These are phyloP conservation scores for Tupiocoris notatus DNA, from an alignment of 2,888 invertebrate genomes.

Conservation along the genomic window DNA sequence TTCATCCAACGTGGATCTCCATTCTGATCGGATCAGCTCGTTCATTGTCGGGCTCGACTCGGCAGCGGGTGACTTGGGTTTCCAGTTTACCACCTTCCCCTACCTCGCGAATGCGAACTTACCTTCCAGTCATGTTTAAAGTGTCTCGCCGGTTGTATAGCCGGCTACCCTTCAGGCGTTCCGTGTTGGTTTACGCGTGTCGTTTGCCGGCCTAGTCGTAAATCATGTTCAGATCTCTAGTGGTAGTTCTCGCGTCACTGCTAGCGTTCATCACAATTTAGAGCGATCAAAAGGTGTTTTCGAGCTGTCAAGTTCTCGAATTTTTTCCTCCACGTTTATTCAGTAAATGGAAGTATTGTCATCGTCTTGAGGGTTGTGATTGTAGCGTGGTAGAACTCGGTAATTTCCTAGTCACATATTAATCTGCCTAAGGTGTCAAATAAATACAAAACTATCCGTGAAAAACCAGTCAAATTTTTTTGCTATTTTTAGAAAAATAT, in stretches of 20 bases:
- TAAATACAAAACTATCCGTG: no score
- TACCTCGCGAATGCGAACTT: not conserved
- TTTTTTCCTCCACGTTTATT: no score
- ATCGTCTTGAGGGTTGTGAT: no score
- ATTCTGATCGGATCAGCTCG: not conserved
- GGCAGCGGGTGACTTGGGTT: not conserved
- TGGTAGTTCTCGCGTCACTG: not conserved
- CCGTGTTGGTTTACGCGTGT: constrained; percentile 11
- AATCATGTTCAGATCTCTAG: not conserved
- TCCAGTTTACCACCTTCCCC: not conserved
- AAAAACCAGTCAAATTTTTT: no score
- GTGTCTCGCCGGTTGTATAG: constrained; percentile 28
- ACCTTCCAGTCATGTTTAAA: constrained; percentile 10
- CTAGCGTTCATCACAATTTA: no score
- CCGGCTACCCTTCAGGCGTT: constrained; percentile 12
- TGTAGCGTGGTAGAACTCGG: no score
- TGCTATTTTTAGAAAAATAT: no score
- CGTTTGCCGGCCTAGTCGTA: not conserved
- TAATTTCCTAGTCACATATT: no score
- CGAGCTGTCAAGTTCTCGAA: no score
- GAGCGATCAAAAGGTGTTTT: no score
- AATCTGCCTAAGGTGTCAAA: no score
- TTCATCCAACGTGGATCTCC: not conserved
- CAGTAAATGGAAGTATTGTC: no score
- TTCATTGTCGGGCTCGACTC: not conserved